Evolutionary conservation across 2,888 invertebrate genomes (phyloP).

Genomic region (Coleophora flavipennella): DNA sequence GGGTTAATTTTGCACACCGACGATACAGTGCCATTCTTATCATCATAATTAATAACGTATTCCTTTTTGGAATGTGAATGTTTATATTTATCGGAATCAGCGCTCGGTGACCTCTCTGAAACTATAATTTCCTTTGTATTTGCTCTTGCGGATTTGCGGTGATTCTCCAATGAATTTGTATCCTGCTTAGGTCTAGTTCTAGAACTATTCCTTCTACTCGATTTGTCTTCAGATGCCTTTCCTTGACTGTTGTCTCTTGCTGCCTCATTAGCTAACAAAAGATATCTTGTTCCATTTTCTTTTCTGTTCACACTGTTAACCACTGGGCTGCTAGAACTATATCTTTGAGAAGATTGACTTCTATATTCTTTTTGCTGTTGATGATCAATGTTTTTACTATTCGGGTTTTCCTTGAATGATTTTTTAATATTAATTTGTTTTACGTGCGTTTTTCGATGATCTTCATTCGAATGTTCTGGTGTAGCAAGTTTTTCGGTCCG

Average conservation of each 20-base stretch:
- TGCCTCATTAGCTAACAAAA: not conserved
- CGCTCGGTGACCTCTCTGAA: slow-evolving; percentile 19
- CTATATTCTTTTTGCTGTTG: slow-evolving; percentile 18
- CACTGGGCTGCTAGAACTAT: not conserved
- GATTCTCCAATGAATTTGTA: slow-evolving; percentile 13
- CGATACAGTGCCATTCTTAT: slow-evolving; percentile 62
- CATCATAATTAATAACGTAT: slow-evolving; percentile 63
- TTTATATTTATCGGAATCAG: slow-evolving; percentile 20
- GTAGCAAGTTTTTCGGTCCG: slow-evolving; percentile 25
- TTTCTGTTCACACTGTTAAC: no score
- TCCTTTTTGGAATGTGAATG: slow-evolving; percentile 38
- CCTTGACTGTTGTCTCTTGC: slow-evolving; percentile 15
- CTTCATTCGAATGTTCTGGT: slow-evolving; percentile 14
- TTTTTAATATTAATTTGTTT: slow-evolving; percentile 7
- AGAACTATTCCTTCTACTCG: slow-evolving; percentile 6
- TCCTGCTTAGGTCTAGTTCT: slow-evolving; percentile 15
- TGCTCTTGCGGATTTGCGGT: slow-evolving; percentile 4
- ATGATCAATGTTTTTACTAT: not conserved
- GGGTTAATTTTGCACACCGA: slow-evolving; percentile 55
- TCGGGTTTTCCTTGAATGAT: slow-evolving; percentile 5
- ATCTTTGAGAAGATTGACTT: slow-evolving; percentile 21
- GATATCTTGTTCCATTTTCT: no score
- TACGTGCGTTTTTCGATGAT: slow-evolving; percentile 4
- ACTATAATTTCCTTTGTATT: slow-evolving; percentile 18
- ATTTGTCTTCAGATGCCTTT: slow-evolving; percentile 22